Base-by-base conservation (phyloP, 2,113 vertebrate genomes). In the Agapornis roseicollis region DNA sequence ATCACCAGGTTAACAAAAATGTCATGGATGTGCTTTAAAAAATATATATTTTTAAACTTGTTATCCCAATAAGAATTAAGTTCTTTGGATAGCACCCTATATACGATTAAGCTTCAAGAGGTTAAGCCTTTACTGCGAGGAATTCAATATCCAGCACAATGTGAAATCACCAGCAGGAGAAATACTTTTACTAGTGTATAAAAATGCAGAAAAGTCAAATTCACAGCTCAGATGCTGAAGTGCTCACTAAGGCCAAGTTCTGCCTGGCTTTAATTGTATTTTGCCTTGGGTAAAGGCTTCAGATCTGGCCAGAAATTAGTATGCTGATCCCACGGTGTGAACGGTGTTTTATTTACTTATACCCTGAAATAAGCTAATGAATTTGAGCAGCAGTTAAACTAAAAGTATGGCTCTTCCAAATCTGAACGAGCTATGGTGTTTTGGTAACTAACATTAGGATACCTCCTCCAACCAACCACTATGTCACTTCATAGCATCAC, bases 201-300 rank as follows among this genome's bases (percentile, higher is more conserved):
- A 93, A 88, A 94, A 94, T 77, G 80, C 80, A 91, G 73, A 90
- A 80, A 95, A 94, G 85, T 81, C 60, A 92, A 95, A 96, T 93
- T 94, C 81, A 76, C 77, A 92, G 90, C 90, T 88, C 88, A 95
- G 94, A 95, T 88, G 65, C 56, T 74, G 53, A 92, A 94, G 70
- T 82, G 82, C 88, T 97, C 82, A 42, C 85, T 89, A 18, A 29
- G 93, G 86, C 90, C 87, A 95, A 92, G 84, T 92, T 80, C 94
- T 93, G 90, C 78, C 68, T 96, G 87, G 88, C 80, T 93, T 96
- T 95, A 94, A 94, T 86, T 93, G 94, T 93, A 92, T 94, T 95
- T 95, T 93, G 96, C 91, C 96, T 96, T 86, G 94, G 88, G 94
- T 95, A 92, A 96, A 94, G 89, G 64, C 80, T 96, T 96, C 84